Evolutionary conservation across 2,888 invertebrate species (phyloP), one percentile per base, ranked within the genome.

Genomic region (Abrostola triplasia): DNA sequence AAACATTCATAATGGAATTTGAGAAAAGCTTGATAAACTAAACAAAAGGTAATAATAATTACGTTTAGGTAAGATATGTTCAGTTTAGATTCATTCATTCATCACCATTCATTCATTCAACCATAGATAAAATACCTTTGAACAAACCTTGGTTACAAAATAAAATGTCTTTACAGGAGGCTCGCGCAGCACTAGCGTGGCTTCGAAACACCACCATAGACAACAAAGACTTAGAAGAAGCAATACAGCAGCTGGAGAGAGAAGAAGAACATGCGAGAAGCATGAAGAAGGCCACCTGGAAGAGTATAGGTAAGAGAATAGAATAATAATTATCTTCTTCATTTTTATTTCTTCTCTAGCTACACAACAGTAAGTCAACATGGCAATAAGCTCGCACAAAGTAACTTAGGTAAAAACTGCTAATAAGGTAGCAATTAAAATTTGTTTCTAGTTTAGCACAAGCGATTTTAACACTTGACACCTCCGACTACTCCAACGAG

Each of bases 251-350:
- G 70, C 72, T 94, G 62, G 92, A 94, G 53, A 81, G 87, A 11
- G 94, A 93, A 44, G 92, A 93, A 11, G 90, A 91, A 50, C 85
- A 85, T 38, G 83, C 92, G 1, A 89, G 83, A 57, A 87, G 91
- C 9, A 87, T 89, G 83, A 84, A 90, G 70, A 90, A 91, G 48
- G 90, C 93, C 5, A 88, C 90, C 4, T 92, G 94, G 88, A 92
- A 83, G 76, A 87, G 90, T 59, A 85, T 95, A 67, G 80, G 95
- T 95, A 77, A 84, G 88, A 24, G 24, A 24, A 24, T 24, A 24
- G 24, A 24, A 4, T 24, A 24, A 24, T 24, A 24, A 4, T 24
- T 12, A 44, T 8, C 8, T 11, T 13, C 0, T 44, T 13, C 6
- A 42, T 8, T 38, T 38, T 38, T 9, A 9, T 38, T 38, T 38